Evolutionary conservation across 1,140 invertebrate genomes (phyloP).

Genomic region (Diploscapter pachys): DNA sequence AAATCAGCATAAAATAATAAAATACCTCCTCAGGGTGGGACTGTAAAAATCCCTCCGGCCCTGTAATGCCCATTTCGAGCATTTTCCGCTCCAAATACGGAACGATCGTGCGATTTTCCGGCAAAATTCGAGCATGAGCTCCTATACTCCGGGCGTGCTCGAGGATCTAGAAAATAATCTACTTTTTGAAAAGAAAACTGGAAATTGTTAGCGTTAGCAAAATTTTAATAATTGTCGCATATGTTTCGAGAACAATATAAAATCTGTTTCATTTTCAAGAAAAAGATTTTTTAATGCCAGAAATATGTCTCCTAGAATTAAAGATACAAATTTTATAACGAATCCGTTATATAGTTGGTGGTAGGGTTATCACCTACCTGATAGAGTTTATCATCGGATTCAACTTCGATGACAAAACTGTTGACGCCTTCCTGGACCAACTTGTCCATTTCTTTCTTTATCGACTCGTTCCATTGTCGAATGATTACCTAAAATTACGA

Average conservation of each 20-base stretch:
- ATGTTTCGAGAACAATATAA: conserved; percentile 20
- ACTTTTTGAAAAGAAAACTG: conserved; percentile 6
- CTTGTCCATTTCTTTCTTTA: conserved; percentile 60
- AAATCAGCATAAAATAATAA: conserved; percentile 8
- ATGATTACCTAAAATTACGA: conserved; percentile 56
- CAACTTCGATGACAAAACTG: conserved; percentile 97
- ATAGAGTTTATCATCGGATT: conserved; percentile 82
- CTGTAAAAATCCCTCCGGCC: conserved; percentile 89
- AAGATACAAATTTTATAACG: background rate
- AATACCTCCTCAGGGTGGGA: conserved; percentile 81
- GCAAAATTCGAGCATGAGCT: conserved; percentile 84
- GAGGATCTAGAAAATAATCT: conserved; percentile 56
- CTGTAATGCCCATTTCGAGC: conserved; percentile 77
- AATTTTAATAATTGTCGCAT: conserved; percentile 4
- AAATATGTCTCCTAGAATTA: background rate
- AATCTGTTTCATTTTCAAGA: background rate
- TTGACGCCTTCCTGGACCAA: conserved; percentile 73
- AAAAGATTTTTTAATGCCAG: conserved; percentile 4
- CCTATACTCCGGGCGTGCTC: conserved; percentile 58
- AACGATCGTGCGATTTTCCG: conserved; percentile 89
- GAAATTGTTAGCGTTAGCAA: background rate
- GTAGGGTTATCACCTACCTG: conserved; percentile 68
- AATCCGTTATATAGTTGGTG: conserved; percentile 70
- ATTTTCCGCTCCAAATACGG: conserved; percentile 77
- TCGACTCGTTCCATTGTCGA: conserved; percentile 60